A percentile compares a stretch with the other conserved stretches of the same genome.
These are phyloP conservation scores for Acanthococcus lagerstroemiae DNA, from an alignment of 2,888 invertebrate genomes.

Conservation along the genomic window DNA sequence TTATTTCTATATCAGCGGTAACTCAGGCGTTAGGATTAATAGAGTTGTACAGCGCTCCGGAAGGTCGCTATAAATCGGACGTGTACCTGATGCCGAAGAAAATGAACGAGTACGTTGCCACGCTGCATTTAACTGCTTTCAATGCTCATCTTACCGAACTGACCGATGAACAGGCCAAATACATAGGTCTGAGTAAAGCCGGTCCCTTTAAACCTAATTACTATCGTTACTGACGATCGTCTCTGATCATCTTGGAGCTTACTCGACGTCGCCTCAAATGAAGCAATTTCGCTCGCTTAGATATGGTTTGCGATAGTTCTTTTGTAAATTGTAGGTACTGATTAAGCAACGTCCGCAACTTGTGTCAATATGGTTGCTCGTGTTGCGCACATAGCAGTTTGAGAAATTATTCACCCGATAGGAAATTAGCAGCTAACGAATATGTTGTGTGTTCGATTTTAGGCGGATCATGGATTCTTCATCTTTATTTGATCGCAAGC, in stretches of 20 bases:
- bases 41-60: slow-evolving; percentile 91
- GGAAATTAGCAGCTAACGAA: too few relatives aligned
- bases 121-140: slow-evolving; percentile 89
- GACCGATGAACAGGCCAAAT: slow-evolving; percentile 93
- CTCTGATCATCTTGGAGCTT: neutral
- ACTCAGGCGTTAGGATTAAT: slow-evolving; percentile 88
- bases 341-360: too few relatives aligned
- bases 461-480: too few relatives aligned
- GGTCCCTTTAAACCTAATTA: slow-evolving; percentile 98
- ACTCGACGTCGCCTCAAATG: too few relatives aligned
- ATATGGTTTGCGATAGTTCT: too few relatives aligned
- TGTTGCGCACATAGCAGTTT: too few relatives aligned
- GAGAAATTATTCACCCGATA: too few relatives aligned
- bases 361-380: too few relatives aligned
- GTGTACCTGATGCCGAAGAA: slow-evolving; percentile 96
- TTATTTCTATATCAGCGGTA: slow-evolving; percentile 93
- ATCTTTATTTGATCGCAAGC: too few relatives aligned
- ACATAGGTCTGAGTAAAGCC: slow-evolving; percentile 92
- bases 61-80: slow-evolving; percentile 89
- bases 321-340: too few relatives aligned
- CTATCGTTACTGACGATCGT: slow-evolving; percentile 58
- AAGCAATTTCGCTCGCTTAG: too few relatives aligned
- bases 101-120: slow-evolving; percentile 98
- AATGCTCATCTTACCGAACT: slow-evolving; percentile 95
- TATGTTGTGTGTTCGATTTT: too few relatives aligned